phyloP scores from a whole-genome alignment of 2,113 vertebrate species.

The Paratilapia polleni region DNA sequence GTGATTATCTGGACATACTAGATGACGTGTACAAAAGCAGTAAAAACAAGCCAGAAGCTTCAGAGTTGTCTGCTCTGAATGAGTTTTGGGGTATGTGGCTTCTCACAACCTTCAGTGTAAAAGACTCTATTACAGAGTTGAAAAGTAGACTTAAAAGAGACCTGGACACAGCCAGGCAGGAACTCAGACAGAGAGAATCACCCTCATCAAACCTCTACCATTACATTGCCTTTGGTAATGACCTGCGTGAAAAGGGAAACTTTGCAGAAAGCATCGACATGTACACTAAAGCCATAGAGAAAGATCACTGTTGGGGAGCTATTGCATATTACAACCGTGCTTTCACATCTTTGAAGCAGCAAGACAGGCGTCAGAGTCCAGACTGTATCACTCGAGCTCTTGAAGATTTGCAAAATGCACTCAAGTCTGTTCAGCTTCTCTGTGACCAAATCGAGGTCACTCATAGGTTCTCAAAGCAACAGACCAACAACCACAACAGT shows the following conservation, averaged over 20 bases:
- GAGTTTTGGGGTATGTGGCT: constrained; percentile 77
- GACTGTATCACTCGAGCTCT: constrained; percentile 44
- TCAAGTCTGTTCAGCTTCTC: constrained; percentile 41
- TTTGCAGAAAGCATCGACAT: constrained; percentile 39
- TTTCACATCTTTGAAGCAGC: constrained; percentile 40
- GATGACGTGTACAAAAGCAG: constrained; percentile 33
- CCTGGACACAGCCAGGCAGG: constrained; percentile 23
- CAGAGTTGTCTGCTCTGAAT: constrained; percentile 61
- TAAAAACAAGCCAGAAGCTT: constrained; percentile 53
- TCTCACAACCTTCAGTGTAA: constrained; percentile 35
- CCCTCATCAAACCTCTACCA: constrained; percentile 64
- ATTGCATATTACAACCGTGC: constrained; percentile 71
- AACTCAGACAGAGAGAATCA: constrained; percentile 27
- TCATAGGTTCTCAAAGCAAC: not conserved
- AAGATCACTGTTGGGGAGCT: constrained; percentile 51
- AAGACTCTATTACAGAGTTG: not conserved
- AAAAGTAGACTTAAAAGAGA: constrained; percentile 8
- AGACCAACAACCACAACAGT: fast-evolving
- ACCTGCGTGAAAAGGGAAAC: not conserved
- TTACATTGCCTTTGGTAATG: constrained; percentile 64
- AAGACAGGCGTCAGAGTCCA: constrained; percentile 8
- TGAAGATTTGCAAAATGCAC: constrained; percentile 61
- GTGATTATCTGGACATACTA: too few relatives aligned
- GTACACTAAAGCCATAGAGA: constrained; percentile 64
- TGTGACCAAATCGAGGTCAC: constrained; percentile 8